Evolutionary conservation across 2,888 invertebrate genomes (phyloP).

Genomic region (Nasonovia ribisnigri): DNA sequence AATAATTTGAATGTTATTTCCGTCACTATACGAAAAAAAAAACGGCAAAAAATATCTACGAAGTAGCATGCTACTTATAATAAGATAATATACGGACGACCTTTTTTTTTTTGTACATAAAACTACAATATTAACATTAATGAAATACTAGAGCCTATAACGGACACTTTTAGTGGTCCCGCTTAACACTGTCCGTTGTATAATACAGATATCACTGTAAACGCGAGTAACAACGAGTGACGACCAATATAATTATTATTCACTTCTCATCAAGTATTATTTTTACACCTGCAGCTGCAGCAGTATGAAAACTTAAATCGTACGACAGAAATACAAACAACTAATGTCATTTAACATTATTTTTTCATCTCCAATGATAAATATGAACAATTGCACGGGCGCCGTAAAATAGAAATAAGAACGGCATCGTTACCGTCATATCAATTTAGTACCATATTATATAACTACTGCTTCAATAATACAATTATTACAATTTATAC

Average conservation of each 20-base stretch:
- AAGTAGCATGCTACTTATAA: no score
- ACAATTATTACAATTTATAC: not conserved
- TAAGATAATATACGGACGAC: no score
- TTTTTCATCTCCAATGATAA: not conserved
- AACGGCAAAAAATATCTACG: no score
- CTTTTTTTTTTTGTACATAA: not conserved
- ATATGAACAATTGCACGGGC: not conserved
- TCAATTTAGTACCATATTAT: not conserved
- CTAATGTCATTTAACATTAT: no score
- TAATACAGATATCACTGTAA: not conserved
- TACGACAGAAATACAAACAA: not conserved
- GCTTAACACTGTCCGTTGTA: not conserved
- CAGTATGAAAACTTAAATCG: not conserved
- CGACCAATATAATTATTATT: not conserved
- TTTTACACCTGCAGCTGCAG: not conserved
- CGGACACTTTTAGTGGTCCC: not conserved
- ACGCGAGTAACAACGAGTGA: not conserved
- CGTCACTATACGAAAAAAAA: no score
- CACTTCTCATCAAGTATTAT: not conserved
- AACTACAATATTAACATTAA: not conserved
- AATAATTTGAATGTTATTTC: not conserved
- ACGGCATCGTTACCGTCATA: not conserved
- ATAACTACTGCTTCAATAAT: no score
- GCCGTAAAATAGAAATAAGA: not conserved
- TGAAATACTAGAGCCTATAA: not conserved